phyloP scores from a whole-genome alignment of 1,140 invertebrate genomes.

The Neotoxoptera formosana region DNA sequence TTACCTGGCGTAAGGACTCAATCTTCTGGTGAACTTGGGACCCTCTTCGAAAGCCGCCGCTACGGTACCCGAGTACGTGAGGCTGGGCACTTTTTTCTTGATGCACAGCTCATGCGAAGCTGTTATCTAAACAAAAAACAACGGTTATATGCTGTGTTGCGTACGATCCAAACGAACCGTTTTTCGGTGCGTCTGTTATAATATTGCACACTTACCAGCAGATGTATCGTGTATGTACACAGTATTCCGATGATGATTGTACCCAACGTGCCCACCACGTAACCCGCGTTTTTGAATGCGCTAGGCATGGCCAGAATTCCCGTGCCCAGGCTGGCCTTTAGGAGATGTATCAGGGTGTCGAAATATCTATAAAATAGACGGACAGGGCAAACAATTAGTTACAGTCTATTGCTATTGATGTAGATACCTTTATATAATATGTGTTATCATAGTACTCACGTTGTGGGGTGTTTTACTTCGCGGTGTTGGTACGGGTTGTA shows the following conservation, averaged over 20 bases:
- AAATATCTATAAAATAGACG: slow-evolving; percentile 69
- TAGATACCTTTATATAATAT: neutral
- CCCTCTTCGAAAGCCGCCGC: slow-evolving; percentile 75
- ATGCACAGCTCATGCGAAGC: slow-evolving; percentile 76
- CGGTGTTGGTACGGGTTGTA: slow-evolving; percentile 74
- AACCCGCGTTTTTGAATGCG: slow-evolving; percentile 81
- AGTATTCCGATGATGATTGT: slow-evolving; percentile 75
- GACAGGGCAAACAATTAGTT: neutral
- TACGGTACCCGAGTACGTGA: slow-evolving; percentile 76
- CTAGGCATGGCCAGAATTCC: slow-evolving; percentile 90
- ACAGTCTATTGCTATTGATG: neutral
- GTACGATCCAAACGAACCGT: neutral
- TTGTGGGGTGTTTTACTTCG: slow-evolving; percentile 74
- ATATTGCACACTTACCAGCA: slow-evolving; percentile 66
- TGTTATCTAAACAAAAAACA: slow-evolving; percentile 64
- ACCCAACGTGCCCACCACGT: slow-evolving; percentile 72
- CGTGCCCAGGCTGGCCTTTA: slow-evolving; percentile 88
- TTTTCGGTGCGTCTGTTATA: neutral
- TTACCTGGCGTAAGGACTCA: slow-evolving; percentile 70
- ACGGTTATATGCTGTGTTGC: neutral
- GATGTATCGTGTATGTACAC: slow-evolving; percentile 82
- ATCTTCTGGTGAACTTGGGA: slow-evolving; percentile 63
- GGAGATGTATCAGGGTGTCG: slow-evolving; percentile 81
- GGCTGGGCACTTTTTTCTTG: slow-evolving; percentile 71
- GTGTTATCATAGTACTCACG: slow-evolving; percentile 68